Percentiles rank a stretch among this genome's conserved stretches.
These are phyloP conservation scores for Bombus cullumanus DNA, from an alignment of 1,140 invertebrate species.

Conservation along the genomic window DNA sequence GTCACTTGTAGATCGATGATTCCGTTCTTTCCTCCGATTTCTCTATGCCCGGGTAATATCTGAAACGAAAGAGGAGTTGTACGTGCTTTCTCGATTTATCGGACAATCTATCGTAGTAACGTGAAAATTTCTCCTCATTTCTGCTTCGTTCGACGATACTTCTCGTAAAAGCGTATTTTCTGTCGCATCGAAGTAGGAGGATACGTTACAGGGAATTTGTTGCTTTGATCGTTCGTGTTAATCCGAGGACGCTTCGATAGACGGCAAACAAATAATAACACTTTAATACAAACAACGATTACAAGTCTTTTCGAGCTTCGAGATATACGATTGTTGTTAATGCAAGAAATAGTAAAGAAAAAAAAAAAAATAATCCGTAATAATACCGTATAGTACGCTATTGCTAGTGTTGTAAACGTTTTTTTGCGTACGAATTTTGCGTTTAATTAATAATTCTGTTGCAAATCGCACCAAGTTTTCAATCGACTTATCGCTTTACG, in stretches of 20 bases:
- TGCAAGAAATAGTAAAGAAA: too few species aligned
- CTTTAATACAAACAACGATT: too few species aligned
- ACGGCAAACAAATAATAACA: too few species aligned
- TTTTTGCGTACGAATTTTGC: neutral
- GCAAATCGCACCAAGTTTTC: neutral
- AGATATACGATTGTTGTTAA: too few species aligned
- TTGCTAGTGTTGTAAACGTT: too few species aligned
- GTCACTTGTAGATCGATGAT: slow-evolving; percentile 4
- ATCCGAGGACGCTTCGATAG: too few species aligned
- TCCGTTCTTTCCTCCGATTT: slow-evolving; percentile 9
- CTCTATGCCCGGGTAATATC: neutral
- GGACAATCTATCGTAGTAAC: neutral
- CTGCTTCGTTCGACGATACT: neutral
- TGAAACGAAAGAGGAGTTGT: neutral
- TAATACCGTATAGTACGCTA: too few species aligned
- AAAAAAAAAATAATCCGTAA: too few species aligned
- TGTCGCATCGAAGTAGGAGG: neutral
- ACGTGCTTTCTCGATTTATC: neutral
- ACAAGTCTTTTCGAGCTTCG: too few species aligned
- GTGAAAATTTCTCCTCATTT: neutral
- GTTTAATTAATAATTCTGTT: too few species aligned
- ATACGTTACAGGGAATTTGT: too few species aligned
- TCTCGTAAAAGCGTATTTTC: neutral
- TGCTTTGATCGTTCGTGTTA: too few species aligned
- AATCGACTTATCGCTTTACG: neutral